A percentile compares a stretch with the other conserved stretches of the same genome.
Evolutionary conservation across 2,797 vertebrate species (phyloP).

Genomic region (Microctenopoma stevenorrisi): DNA sequence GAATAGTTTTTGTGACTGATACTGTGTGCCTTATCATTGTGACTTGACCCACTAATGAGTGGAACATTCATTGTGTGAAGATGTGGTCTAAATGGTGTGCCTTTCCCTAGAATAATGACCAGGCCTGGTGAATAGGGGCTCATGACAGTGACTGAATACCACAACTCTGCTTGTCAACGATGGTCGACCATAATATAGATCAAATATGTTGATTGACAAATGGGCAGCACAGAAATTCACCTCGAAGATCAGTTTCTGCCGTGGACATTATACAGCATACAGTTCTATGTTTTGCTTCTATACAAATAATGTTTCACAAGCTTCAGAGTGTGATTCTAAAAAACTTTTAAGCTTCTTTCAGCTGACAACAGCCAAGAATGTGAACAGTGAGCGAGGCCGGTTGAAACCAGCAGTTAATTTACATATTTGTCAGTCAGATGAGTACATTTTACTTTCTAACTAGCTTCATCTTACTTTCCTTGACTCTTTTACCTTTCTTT

Average conservation of each 20-base stretch:
- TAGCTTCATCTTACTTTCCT: neutral
- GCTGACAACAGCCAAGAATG: neutral
- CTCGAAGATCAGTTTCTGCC: neutral
- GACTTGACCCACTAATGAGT: constrained; percentile 4
- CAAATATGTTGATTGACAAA: neutral
- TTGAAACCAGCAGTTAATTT: neutral
- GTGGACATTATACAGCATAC: neutral
- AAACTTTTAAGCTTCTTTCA: neutral
- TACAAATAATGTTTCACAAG: neutral
- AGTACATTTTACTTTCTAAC: neutral
- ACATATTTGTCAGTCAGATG: neutral
- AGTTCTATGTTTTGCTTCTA: neutral
- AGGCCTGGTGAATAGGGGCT: neutral
- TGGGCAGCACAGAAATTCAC: neutral
- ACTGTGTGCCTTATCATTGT: constrained; percentile 29
- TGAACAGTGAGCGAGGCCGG: too few relatives aligned
- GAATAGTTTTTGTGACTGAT: neutral
- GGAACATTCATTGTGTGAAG: constrained; percentile 26
- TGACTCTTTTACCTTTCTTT: neutral
- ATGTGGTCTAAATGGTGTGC: neutral
- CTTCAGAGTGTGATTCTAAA: neutral
- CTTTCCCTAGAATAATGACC: constrained; percentile 28
- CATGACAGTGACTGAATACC: neutral
- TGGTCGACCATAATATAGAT: neutral
- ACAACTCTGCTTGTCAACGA: neutral